phyloP scores from a whole-genome alignment of 2,888 invertebrate species.

The Leucoptera coffeella region DNA sequence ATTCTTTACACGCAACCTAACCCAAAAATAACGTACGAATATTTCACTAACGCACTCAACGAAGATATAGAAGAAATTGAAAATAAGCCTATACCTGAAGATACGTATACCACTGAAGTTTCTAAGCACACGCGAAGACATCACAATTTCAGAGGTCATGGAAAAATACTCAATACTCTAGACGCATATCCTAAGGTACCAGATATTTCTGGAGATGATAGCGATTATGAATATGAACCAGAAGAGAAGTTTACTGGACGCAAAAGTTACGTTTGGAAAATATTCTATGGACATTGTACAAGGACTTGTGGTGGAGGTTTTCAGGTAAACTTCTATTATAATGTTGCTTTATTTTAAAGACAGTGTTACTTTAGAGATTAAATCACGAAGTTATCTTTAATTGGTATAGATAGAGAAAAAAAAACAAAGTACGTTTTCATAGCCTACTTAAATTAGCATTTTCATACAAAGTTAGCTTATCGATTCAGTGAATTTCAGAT shows the following conservation, averaged over 20 bases:
- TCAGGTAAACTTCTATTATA: too few relatives aligned
- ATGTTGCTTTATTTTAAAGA: too few relatives aligned
- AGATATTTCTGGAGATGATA: slow-evolving; percentile 14
- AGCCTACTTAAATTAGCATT: too few relatives aligned
- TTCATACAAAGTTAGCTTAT: too few relatives aligned
- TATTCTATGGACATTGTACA: slow-evolving; percentile 70
- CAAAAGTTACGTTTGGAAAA: slow-evolving; percentile 69
- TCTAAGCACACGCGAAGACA: slow-evolving; percentile 31
- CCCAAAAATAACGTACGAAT: slow-evolving; percentile 87
- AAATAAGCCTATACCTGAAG: slow-evolving; percentile 11
- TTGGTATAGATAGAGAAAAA: too few relatives aligned
- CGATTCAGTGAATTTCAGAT: too few relatives aligned
- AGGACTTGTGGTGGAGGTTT: slow-evolving; percentile 76
- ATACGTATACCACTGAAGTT: slow-evolving; percentile 11
- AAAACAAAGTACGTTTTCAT: too few relatives aligned
- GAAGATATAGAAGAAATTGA: slow-evolving; percentile 21
- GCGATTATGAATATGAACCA: slow-evolving; percentile 16
- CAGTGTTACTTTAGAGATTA: too few relatives aligned
- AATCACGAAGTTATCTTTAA: too few relatives aligned
- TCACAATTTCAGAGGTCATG: slow-evolving; percentile 20
- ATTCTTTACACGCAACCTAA: slow-evolving; percentile 76
- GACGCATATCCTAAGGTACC: slow-evolving; percentile 15
- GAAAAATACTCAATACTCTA: slow-evolving; percentile 10
- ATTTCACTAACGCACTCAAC: slow-evolving; percentile 64
- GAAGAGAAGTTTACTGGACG: slow-evolving; percentile 28